A percentile compares a stretch with the other conserved stretches of the same genome.
Conservation (phyloP, 2,113 vertebrate genomes). For the Rhabdomys dilectus region DNA sequence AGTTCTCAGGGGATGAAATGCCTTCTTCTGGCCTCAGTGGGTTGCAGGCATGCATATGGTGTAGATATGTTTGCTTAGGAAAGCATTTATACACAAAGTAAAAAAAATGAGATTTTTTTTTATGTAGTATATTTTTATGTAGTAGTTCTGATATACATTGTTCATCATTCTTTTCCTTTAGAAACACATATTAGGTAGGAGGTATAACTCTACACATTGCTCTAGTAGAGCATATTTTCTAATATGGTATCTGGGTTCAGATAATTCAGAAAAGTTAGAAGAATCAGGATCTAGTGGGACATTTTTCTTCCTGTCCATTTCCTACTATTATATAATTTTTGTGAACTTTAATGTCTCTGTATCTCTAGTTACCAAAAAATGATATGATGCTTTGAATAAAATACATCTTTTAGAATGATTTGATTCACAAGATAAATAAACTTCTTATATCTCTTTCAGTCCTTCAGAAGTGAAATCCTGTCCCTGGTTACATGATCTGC, state of each 20-base stretch:
- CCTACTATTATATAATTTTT: neutral
- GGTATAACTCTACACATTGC: accelerated
- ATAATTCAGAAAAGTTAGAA: neutral
- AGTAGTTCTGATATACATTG: neutral
- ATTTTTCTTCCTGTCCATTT: neutral
- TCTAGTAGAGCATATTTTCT: neutral
- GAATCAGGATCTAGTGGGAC: neutral
- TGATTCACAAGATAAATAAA: neutral
- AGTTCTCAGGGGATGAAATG: neutral
- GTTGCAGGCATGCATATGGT: neutral
- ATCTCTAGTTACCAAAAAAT: neutral
- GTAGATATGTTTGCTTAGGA: neutral
- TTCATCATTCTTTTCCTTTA: neutral
- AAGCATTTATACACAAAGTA: neutral
- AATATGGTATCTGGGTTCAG: neutral
- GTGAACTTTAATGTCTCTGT: neutral
- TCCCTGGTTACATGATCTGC: neutral
- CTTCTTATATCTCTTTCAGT: neutral
- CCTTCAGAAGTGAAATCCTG: neutral
- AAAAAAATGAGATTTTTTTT: neutral
- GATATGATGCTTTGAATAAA: neutral
- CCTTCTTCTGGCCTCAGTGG: neutral
- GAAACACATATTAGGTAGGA: neutral
- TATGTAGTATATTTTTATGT: neutral
- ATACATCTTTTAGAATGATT: neutral